Base-by-base conservation (phyloP, 2,888 invertebrate genomes). In the Hirtodrosophila cameraria region DNA sequence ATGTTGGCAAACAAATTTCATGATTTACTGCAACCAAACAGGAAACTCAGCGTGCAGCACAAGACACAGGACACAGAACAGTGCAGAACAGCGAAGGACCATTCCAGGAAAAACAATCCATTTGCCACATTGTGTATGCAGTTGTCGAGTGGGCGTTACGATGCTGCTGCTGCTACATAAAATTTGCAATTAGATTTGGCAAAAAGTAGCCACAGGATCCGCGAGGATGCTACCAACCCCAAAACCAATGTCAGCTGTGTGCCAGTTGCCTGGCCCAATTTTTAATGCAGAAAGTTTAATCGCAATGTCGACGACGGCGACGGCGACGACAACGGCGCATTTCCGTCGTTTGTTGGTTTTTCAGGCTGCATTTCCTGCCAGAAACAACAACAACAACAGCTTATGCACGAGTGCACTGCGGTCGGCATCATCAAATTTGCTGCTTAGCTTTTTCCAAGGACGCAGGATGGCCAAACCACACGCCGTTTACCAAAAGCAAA, bases 171-270 rank as follows among this genome's bases (percentile, higher is more conserved):
- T 38, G 70, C 61, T 62, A 82, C 72, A 82, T 85, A 79, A 85
- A 82, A 75, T 85, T 85, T 77, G 82, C 81, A 85, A 82, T 82
- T 82, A 82, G 80, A 82, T 82, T 82, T 75, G 64, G 66, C 53
- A 50, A 72, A 77, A 81, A 76, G 60, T 60, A 62, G 63, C 85
- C 78, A 35, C 82, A 85, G 60, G 61, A 53, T 68, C 64, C 69
- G 64, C 42, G 53, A 39, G 25, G 35, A 39, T 25, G 5, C 16
- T 6, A 23, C 28, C 27, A 1, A 5, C 9, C 33, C 25, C 15
- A 20, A 18, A 35, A 20, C 60, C 38, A 36, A 36, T 48, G 54
- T 49, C 42, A 65, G 30, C 20, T 52, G 36, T 39, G 13, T 28
- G 28, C 12, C 42, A 35, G 39, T 41, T 35, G 41, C 38, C 45